A percentile compares a stretch with the other conserved stretches of the same genome.
Evolutionary conservation across 2,797 vertebrate species (phyloP).

Genomic region (Eremophila alpestris): DNA sequence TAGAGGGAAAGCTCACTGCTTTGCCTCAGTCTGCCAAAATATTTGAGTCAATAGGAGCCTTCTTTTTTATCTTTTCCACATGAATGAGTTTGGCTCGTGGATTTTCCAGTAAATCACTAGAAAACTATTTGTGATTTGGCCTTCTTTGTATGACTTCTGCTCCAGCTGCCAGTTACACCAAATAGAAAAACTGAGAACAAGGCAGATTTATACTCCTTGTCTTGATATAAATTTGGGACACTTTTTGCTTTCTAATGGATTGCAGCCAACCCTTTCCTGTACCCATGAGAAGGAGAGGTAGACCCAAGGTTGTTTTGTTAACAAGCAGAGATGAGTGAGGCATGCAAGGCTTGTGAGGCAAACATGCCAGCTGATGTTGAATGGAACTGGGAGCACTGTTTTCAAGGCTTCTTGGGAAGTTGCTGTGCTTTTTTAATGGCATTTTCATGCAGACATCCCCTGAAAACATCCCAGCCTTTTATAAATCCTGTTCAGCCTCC

Average conservation of each 20-base stretch:
- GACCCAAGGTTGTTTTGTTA: background rate
- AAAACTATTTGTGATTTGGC: constrained; percentile 40
- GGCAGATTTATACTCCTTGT: constrained; percentile 8
- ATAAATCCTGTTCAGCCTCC: background rate
- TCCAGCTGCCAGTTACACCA: background rate
- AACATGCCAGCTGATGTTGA: background rate
- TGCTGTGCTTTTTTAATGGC: background rate
- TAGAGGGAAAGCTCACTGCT: background rate
- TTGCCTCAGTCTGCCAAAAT: background rate
- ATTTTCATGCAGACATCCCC: background rate
- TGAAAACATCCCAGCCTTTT: background rate
- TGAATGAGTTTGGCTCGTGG: background rate
- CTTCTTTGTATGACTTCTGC: background rate
- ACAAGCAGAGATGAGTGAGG: background rate
- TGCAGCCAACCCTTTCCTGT: background rate
- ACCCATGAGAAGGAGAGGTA: background rate
- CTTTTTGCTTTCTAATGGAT: background rate
- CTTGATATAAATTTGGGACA: background rate
- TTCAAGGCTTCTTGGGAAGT: background rate
- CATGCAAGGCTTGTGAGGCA: background rate
- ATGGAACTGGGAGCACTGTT: background rate
- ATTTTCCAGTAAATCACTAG: constrained; percentile 44
- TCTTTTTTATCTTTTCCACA: background rate
- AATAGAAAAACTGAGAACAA: constrained; percentile 24
- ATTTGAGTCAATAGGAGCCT: background rate